Conservation (phyloP, 2,113 vertebrate species). For the Glaucidium brasilianum region DNA sequence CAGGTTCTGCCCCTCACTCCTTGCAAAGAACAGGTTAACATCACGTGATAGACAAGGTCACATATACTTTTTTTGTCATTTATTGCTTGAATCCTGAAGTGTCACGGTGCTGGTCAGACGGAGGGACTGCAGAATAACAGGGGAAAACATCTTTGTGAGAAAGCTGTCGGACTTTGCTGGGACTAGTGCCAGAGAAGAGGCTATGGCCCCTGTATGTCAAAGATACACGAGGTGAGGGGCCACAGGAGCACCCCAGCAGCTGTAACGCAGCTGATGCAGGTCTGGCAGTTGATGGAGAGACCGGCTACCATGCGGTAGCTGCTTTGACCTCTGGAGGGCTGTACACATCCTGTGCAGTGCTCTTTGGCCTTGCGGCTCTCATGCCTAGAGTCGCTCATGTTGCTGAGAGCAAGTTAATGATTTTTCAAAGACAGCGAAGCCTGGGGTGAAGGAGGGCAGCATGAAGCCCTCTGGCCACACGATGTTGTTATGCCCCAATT, state of each 20-base stretch:
- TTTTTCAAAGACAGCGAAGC: not conserved
- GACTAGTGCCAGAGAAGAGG: not conserved
- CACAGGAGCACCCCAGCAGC: not conserved
- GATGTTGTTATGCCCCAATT: not conserved
- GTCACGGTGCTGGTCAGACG: not conserved
- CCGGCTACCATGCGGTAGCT: not conserved
- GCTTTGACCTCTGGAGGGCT: not conserved
- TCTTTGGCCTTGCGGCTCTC: not conserved
- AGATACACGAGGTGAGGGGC: rapidly evolving
- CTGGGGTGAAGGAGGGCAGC: not conserved
- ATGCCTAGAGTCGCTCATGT: not conserved
- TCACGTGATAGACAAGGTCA: not conserved
- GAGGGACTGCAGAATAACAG: not conserved
- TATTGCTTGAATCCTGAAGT: not conserved
- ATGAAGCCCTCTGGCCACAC: not conserved
- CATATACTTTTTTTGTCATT: not conserved
- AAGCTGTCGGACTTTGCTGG: not conserved
- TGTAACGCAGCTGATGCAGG: not conserved
- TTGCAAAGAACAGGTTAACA: not conserved
- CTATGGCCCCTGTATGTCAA: not conserved
- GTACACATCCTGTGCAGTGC: not conserved
- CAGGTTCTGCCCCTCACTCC: rapidly evolving
- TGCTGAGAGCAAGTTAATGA: not conserved
- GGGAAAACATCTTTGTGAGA: not conserved
- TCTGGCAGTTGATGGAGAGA: not conserved